Evolutionary conservation across 2,888 invertebrate genomes (phyloP).

Genomic region (Folsomia manolachei): DNA sequence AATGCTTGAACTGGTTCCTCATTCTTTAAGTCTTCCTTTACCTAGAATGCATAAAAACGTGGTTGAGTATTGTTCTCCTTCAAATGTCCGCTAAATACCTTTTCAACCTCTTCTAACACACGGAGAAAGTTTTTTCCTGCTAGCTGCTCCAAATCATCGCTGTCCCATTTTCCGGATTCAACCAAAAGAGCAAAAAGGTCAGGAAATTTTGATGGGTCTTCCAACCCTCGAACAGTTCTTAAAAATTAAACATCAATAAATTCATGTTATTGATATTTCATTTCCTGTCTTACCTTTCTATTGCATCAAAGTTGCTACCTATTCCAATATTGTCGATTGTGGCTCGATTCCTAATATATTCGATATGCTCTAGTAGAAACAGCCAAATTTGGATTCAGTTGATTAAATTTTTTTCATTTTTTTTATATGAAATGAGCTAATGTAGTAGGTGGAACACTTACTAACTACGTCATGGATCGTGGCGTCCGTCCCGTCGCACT

Average conservation of each 20-base stretch:
- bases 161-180: conserved; percentile 52
- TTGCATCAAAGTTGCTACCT: conserved; percentile 46
- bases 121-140: conserved; percentile 53
- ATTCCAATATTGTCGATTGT: conserved; percentile 45
- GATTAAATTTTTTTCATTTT: too few relatives aligned
- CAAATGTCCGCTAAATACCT: neutral
- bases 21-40: conserved; percentile 32
- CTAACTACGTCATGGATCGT: conserved; percentile 53
- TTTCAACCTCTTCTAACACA: conserved; percentile 34
- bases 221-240: conserved; percentile 52
- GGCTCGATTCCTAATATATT: conserved; percentile 39
- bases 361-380: conserved; percentile 38
- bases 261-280: neutral
- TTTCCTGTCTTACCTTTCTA: conserved; percentile 30
- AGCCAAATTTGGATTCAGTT: neutral
- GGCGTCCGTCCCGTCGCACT: conserved; percentile 51
- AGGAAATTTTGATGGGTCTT: conserved; percentile 53
- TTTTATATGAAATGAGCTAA: neutral
- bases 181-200: conserved; percentile 52
- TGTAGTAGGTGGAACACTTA: conserved; percentile 39
- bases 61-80: neutral
- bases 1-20: conserved; percentile 37
- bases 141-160: conserved; percentile 52
- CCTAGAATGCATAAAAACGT: conserved; percentile 16
- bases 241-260: conserved; percentile 8